Conservation (phyloP, 2,113 vertebrate genomes). For the Zosterops japonicus region DNA sequence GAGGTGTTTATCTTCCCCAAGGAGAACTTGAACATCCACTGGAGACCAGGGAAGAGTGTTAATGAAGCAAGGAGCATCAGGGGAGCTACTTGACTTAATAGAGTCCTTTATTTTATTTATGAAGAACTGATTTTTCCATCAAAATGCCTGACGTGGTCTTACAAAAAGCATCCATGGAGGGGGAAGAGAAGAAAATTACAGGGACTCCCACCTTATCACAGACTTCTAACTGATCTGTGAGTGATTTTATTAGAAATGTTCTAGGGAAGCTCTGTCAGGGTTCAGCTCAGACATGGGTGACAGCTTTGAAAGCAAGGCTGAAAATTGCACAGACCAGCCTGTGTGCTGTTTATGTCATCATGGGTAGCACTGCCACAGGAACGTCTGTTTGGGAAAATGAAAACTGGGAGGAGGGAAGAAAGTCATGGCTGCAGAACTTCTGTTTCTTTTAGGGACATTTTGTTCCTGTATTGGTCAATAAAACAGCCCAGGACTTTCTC, state of each 20-base stretch:
- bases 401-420: not conserved
- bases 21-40: not conserved
- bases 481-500: not conserved
- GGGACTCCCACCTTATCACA: not conserved
- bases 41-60: conserved; percentile 5
- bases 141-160: not conserved
- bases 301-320: not conserved
- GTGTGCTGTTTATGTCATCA: not conserved
- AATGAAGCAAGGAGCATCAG: conserved; percentile 17
- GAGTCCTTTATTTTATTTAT: conserved; percentile 31
- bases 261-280: not conserved
- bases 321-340: not conserved
- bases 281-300: not conserved
- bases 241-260: not conserved
- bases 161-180: not conserved
- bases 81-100: conserved; percentile 22
- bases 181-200: not conserved
- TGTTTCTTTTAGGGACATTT: not conserved
- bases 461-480: not conserved
- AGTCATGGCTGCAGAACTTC: not conserved
- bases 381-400: not conserved
- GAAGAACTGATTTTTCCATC: not conserved
- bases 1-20: conserved; percentile 31
- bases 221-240: not conserved
- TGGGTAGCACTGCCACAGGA: not conserved